Conservation (phyloP, 2,888 invertebrate genomes). For the Caenorhabditis becei region DNA sequence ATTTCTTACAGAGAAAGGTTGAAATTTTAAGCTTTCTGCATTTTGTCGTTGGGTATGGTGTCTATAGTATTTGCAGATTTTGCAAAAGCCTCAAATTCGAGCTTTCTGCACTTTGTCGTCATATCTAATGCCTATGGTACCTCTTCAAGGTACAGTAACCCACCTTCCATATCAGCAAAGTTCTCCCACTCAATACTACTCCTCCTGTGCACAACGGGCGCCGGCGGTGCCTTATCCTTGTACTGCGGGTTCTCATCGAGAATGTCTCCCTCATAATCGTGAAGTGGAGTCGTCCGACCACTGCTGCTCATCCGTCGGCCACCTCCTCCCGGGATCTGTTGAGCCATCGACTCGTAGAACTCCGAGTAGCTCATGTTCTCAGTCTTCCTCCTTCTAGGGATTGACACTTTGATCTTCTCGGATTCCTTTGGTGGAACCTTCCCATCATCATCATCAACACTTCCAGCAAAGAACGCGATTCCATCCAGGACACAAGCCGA, state of each 20-base stretch:
- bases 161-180: slow-evolving; percentile 76
- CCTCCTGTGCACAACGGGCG: slow-evolving; percentile 79
- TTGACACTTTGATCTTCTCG: slow-evolving; percentile 70
- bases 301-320: slow-evolving; percentile 47
- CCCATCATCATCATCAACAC: slow-evolving; percentile 27
- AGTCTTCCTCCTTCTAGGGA: slow-evolving; percentile 54
- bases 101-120: no score
- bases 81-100: no score
- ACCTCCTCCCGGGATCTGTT: slow-evolving; percentile 65
- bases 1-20: no score
- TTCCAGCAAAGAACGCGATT: slow-evolving; percentile 61
- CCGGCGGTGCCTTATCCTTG: slow-evolving; percentile 76
- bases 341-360: slow-evolving; percentile 75
- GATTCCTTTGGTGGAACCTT: slow-evolving; percentile 13
- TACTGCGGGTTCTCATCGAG: slow-evolving; percentile 77
- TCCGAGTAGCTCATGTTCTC: slow-evolving; percentile 73
- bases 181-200: slow-evolving; percentile 80
- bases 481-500: slow-evolving; percentile 65
- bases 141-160: no score
- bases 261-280: slow-evolving; percentile 75
- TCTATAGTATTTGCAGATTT: no score
- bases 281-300: slow-evolving; percentile 64
- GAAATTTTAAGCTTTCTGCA: no score
- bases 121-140: no score
- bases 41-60: no score